phyloP scores from a whole-genome alignment of 2,113 vertebrate genomes.

The Etheostoma cragini region DNA sequence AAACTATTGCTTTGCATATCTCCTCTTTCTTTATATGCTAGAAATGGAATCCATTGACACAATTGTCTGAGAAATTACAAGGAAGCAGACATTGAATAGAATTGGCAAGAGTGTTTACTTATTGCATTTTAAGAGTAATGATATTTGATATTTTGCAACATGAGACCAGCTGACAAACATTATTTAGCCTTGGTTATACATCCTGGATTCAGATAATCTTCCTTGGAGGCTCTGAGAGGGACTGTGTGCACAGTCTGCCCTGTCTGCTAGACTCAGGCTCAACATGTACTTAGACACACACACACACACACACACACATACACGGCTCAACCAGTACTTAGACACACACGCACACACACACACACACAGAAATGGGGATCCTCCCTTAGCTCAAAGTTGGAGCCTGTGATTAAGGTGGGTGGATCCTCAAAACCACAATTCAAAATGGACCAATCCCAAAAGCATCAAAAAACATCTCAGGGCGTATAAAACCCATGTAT shows the following conservation, averaged over 20 bases:
- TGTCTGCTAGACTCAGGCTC: constrained; percentile 22
- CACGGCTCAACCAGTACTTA: constrained; percentile 43
- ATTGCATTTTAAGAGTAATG: not conserved
- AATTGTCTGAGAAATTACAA: not conserved
- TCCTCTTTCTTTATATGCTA: too few relatives aligned
- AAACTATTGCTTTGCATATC: too few relatives aligned
- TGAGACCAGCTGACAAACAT: not conserved
- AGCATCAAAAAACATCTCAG: constrained; percentile 7
- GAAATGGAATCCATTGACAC: not conserved
- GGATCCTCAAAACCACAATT: constrained; percentile 42
- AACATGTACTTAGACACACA: constrained; percentile 49
- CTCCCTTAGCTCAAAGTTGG: constrained; percentile 49
- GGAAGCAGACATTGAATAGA: not conserved
- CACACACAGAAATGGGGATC: constrained; percentile 24
- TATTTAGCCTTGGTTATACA: constrained; percentile 46
- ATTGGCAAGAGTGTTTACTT: not conserved
- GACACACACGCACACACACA: constrained; percentile 44
- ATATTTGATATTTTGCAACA: not conserved
- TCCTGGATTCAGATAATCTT: constrained; percentile 54
- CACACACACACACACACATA: constrained; percentile 48
- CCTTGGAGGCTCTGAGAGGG: constrained; percentile 1
- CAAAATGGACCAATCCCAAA: constrained; percentile 31
- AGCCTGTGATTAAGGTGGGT: constrained; percentile 69
- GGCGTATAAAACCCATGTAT: constrained; percentile 8
- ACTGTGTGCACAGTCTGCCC: constrained; percentile 31